phyloP scores from a whole-genome alignment of 2,113 vertebrate species.

The Zingel zingel region DNA sequence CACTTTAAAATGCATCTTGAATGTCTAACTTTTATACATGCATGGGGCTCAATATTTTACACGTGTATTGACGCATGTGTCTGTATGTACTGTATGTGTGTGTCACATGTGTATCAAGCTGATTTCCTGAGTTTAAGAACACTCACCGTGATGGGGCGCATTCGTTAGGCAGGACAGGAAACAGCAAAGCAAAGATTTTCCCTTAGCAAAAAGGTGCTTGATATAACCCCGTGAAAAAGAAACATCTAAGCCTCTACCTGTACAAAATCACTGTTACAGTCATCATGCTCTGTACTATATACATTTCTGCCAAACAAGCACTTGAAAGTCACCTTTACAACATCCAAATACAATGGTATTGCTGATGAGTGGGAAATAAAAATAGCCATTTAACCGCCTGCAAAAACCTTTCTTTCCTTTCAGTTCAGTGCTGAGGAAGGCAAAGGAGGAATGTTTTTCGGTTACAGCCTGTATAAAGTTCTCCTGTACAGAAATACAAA shows the following conservation, averaged over 20 bases:
- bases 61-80: conserved; percentile 32
- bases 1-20: conserved; percentile 28
- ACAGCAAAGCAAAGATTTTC: conserved; percentile 82
- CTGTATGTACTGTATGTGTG: conserved; percentile 53
- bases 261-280: conserved; percentile 84
- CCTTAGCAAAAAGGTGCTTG: conserved; percentile 79
- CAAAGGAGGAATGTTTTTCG: conserved; percentile 96
- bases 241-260: conserved; percentile 78
- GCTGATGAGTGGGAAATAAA: conserved; percentile 87
- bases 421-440: conserved; percentile 88
- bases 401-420: conserved; percentile 78
- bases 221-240: conserved; percentile 76
- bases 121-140: conserved; percentile 87
- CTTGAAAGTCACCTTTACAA: conserved; percentile 89
- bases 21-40: conserved; percentile 70
- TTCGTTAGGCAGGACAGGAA: conserved; percentile 85
- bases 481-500: conserved; percentile 92
- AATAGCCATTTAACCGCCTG: conserved; percentile 83
- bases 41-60: conserved; percentile 65
- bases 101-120: conserved; percentile 65
- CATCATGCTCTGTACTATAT: conserved; percentile 88
- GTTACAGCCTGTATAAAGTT: conserved; percentile 89
- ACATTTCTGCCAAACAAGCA: conserved; percentile 87
- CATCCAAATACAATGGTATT: conserved; percentile 90
- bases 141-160: conserved; percentile 67